A percentile compares a stretch with the other conserved stretches of the same genome.
Conservation (phyloP, 2,797 vertebrate genomes). For the Phataginus tetradactyla region DNA sequence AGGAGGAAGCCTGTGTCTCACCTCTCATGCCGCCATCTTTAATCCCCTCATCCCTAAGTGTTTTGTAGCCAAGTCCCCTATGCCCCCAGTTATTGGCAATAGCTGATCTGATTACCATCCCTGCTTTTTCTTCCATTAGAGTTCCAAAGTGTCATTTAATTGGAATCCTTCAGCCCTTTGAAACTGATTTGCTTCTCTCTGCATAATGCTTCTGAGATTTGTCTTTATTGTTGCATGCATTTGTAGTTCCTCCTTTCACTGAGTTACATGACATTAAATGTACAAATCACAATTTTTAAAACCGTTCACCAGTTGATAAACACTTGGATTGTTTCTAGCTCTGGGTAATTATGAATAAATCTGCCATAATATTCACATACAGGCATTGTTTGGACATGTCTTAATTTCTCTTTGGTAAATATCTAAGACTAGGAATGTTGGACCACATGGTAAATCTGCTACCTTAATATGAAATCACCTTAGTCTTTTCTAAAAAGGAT, state of each 20-base stretch:
- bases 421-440: neutral
- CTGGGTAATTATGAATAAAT: neutral
- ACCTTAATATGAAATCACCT: neutral
- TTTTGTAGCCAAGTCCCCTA: neutral
- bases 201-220: neutral
- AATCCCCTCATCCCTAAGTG: neutral
- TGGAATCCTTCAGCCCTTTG: neutral
- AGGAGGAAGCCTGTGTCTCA: too few species aligned
- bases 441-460: neutral
- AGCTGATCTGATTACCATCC: neutral
- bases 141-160: neutral
- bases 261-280: neutral
- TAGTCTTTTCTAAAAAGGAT: neutral
- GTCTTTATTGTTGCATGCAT: neutral
- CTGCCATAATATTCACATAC: neutral
- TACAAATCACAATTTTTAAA: neutral
- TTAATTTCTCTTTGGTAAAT: neutral
- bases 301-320: neutral
- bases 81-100: neutral
- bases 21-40: too few species aligned
- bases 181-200: neutral
- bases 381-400: neutral
- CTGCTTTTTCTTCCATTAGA: neutral
- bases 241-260: neutral
- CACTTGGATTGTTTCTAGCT: neutral